Base-by-base conservation (phyloP, 2,888 invertebrate species). In the Netelia inedita region DNA sequence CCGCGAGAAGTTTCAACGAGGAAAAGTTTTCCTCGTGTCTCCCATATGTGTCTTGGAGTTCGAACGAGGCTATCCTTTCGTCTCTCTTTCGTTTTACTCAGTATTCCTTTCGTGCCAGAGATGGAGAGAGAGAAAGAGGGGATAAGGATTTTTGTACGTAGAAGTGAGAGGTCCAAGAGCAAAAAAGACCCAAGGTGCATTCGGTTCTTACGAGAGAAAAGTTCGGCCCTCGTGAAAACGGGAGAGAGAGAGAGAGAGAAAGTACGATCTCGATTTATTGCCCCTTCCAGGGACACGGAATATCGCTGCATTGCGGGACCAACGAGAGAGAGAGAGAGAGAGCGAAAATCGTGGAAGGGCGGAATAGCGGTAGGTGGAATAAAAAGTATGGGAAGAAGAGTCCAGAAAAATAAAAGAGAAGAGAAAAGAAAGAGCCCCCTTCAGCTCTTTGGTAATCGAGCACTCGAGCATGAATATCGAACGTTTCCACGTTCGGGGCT, bases 401-500 rank as follows among this genome's bases (percentile, higher is more conserved):
- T 69, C 61, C 71, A 41, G 76, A 57, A 82, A 66, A 65, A 66
- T 65, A 72, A 78, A 78, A 68, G 43, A 16, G 28, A 65, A 75
- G 63, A 57, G 71, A 61, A 50, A 50, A 65, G 41, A 19, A 61
- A 43, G 55, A 50, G 72, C 71, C 53, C 66, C 72, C 61, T 72
- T 50, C 61, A 76, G 76, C 73, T 81, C 61, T 61, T 68, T 68
- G 80, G 76, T 73, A 80, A 84, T 80, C 80, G 80, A 65, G 72
- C 76, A 76, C 68, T 84, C 76, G 76, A 78, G 84, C 80, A 81
- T 81, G 76, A 84, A 84, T 84, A 80, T 84, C 84, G 84, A 81
- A 78, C 73, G 72, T 63, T 80, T 73, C 73, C 46, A 72, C 71
- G 63, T 55, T 46, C 53, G 41, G 61, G 79, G 63, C 79, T 71